phyloP scores from a whole-genome alignment of 2,113 vertebrate species.

The Etheostoma cragini region DNA sequence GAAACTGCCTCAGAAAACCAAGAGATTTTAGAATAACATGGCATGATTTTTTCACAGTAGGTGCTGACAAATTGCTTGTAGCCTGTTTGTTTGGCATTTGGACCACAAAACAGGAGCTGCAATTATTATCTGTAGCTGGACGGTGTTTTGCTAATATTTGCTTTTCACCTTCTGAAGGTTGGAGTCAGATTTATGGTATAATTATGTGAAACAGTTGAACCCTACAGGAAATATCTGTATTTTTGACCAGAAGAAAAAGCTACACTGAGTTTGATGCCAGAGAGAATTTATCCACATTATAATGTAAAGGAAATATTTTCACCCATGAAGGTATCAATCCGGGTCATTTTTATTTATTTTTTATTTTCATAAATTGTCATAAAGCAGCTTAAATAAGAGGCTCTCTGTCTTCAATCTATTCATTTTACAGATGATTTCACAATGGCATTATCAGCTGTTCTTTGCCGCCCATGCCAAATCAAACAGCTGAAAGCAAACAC shows the following conservation, averaged over 20 bases:
- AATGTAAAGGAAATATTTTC: constrained; percentile 27
- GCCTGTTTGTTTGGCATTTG: constrained; percentile 39
- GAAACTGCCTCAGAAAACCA: constrained; percentile 15
- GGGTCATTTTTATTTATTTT: too few species aligned
- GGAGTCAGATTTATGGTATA: constrained; percentile 27
- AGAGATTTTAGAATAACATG: constrained; percentile 9
- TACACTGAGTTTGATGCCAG: not conserved
- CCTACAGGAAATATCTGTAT: constrained; percentile 11
- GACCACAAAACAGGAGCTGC: not conserved
- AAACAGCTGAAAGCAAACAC: constrained; percentile 46
- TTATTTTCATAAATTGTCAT: too few species aligned
- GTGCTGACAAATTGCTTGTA: constrained; percentile 21
- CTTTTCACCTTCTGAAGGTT: constrained; percentile 3
- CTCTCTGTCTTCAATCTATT: constrained; percentile 52
- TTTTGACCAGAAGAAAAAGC: not conserved
- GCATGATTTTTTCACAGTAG: not conserved
- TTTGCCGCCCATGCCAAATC: constrained; percentile 26
- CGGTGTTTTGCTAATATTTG: constrained; percentile 30
- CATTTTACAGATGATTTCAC: constrained; percentile 68
- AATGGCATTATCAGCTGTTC: constrained; percentile 44
- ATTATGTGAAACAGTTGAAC: constrained; percentile 45
- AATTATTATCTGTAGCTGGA: constrained; percentile 16
- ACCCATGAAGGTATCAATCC: constrained; percentile 21
- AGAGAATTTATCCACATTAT: not conserved
- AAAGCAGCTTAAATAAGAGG: not conserved